Evolutionary conservation across 2,888 invertebrate species (phyloP).

Genomic region (Paralinhomoeus sp.): DNA sequence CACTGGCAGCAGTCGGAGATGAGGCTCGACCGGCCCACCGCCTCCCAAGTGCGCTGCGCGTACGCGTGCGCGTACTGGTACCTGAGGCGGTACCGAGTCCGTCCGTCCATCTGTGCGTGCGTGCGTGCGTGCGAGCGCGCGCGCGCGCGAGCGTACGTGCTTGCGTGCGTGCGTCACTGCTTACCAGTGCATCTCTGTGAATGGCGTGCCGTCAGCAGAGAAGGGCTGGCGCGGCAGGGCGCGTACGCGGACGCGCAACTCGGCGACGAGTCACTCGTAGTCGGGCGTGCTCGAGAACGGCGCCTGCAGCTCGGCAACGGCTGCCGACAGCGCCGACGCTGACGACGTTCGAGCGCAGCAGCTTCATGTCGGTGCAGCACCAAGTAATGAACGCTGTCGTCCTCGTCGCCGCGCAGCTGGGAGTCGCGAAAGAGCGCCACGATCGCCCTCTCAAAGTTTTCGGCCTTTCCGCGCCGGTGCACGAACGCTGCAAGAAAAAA

Average conservation of each 20-base stretch:
- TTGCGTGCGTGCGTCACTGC: no score
- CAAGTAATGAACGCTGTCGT: constrained; percentile 3
- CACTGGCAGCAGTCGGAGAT: constrained; percentile 65
- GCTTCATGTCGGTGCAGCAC: constrained; percentile 4
- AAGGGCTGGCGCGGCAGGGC: not conserved
- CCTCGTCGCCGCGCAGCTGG: no score
- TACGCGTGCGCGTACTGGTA: no score
- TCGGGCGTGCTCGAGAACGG: not conserved
- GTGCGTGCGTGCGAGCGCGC: no score
- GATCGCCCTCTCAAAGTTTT: no score
- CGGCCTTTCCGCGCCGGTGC: no score
- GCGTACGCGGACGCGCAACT: not conserved
- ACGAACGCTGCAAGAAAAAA: no score
- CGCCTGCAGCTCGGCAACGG: no score
- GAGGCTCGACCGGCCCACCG: constrained; percentile 55
- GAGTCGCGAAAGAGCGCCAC: no score
- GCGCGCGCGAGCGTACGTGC: no score
- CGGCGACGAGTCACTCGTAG: not conserved
- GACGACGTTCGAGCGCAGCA: not conserved
- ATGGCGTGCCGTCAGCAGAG: not conserved
- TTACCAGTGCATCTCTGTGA: not conserved
- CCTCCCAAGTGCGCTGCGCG: constrained; percentile 44
- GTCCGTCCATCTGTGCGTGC: not conserved
- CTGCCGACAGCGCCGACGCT: no score
- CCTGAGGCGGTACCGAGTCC: not conserved